Evolutionary conservation across 2,888 invertebrate genomes (phyloP).

Genomic region (Phlogophora meticulosa): DNA sequence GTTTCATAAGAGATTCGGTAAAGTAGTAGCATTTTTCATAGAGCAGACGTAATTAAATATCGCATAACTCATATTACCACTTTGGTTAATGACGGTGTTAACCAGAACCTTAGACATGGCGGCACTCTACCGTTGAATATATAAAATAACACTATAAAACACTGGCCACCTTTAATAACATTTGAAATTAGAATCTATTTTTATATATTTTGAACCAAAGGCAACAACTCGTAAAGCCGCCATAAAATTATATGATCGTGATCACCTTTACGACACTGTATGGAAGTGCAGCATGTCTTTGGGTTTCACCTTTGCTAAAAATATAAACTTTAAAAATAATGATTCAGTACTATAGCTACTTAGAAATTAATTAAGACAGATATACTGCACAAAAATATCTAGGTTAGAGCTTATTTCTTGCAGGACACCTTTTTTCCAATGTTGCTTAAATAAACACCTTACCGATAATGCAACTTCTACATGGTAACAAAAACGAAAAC

Average conservation of each 20-base stretch:
- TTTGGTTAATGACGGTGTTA: not conserved
- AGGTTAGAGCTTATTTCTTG: too few relatives aligned
- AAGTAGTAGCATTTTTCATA: not conserved
- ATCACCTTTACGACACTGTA: conserved; percentile 67
- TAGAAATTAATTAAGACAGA: too few relatives aligned
- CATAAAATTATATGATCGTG: conserved; percentile 61
- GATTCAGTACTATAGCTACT: too few relatives aligned
- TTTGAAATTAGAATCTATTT: conserved; percentile 58
- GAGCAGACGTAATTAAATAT: not conserved
- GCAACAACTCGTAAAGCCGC: conserved; percentile 36
- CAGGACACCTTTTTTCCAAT: too few relatives aligned
- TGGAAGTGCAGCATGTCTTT: not conserved
- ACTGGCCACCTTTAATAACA: conserved; percentile 38
- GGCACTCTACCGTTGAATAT: conserved; percentile 6
- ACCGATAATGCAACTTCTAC: not conserved
- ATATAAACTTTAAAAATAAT: not conserved
- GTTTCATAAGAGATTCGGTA: not conserved
- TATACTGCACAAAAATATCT: too few relatives aligned
- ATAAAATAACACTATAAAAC: conserved; percentile 32
- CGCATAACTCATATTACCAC: too few relatives aligned
- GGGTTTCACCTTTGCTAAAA: not conserved
- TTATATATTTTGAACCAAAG: conserved; percentile 35
- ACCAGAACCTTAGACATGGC: not conserved
- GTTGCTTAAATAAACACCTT: too few relatives aligned
- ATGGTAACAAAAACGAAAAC: not conserved